Evolutionary conservation across 2,888 invertebrate genomes (phyloP), one percentile per base, ranked within the genome.

Genomic region (Tromatobia lineatoria): DNA sequence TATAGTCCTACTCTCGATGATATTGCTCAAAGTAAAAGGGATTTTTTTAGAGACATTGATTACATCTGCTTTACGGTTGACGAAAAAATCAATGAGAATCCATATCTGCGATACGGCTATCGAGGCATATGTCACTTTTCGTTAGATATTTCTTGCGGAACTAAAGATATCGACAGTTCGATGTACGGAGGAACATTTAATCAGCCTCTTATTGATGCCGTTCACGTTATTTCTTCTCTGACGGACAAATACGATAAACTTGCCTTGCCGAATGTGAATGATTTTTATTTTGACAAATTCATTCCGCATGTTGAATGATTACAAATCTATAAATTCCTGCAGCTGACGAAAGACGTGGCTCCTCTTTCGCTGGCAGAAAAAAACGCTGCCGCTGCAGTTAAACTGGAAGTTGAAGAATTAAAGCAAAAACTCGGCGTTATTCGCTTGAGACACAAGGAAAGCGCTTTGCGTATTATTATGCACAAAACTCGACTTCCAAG

Each of bases 101-200:
- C 90, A 11, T 90, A 88, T 74, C 79, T 90, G 54, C 85, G 88
- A 75, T 90, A 90, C 82, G 87, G 88, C 10, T 89, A 87, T 79
- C 85, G 89, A 7, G 89, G 90, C 2, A 74, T 89, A 52, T 88
- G 88, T 66, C 86, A 87, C 25, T 89, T 89, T 80, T 80, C 86
- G 1, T 71, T 90, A 69, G 78, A 76, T 25, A 74, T 88, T 34
- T 82, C 29, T 69, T 89, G 90, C 75, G 90, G 89, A 18, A 73
- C 83, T 3, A 86, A 82, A 67, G 86, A 80, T 59, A 83, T 90
- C 1, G 87, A 89, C 38, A 83, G 88, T 42, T 89, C 85, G 47
- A 88, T 80, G 20, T 89, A 86, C 71, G 89, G 88, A 34, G 89
- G 88, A 38, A 87, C 88, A 18, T 90, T 90, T 20, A 86, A 89